Percentiles rank a stretch among this genome's conserved stretches.
Conservation (phyloP, 2,888 invertebrate species). For the Coelinius sp. region DNA sequence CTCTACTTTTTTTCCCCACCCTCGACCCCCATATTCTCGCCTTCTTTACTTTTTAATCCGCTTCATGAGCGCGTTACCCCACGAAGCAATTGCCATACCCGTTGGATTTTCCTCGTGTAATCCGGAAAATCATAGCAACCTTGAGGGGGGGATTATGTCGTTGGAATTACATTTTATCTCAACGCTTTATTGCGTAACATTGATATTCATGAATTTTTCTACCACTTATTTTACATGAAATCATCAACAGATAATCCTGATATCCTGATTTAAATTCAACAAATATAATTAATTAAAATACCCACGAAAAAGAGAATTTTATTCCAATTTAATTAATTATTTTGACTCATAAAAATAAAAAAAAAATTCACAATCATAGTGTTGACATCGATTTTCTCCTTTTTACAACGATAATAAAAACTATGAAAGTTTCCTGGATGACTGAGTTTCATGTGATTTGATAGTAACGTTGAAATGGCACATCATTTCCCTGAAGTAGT, state of each 20-base stretch:
- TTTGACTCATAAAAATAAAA: no score
- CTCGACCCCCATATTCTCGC: constrained; percentile 35
- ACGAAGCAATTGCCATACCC: constrained; percentile 24
- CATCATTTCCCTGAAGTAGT: constrained; percentile 2
- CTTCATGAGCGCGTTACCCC: constrained; percentile 20
- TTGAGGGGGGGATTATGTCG: neutral
- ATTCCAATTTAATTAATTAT: no score
- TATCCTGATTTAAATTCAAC: neutral
- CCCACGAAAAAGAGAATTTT: no score
- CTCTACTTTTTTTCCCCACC: neutral
- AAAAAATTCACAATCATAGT: no score
- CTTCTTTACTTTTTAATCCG: constrained; percentile 23
- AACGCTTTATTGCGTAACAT: neutral
- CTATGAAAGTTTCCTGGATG: neutral
- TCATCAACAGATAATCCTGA: neutral
- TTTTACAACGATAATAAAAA: neutral
- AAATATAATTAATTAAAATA: neutral
- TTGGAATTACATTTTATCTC: constrained; percentile 11
- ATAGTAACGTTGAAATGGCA: neutral
- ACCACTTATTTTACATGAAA: neutral
- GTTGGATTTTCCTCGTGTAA: constrained; percentile 8
- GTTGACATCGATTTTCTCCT: neutral
- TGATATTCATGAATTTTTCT: neutral
- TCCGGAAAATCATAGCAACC: neutral
- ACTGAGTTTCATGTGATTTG: constrained; percentile 4